Conservation (phyloP, 1,140 invertebrate species). For the Scylla paramamosain region DNA sequence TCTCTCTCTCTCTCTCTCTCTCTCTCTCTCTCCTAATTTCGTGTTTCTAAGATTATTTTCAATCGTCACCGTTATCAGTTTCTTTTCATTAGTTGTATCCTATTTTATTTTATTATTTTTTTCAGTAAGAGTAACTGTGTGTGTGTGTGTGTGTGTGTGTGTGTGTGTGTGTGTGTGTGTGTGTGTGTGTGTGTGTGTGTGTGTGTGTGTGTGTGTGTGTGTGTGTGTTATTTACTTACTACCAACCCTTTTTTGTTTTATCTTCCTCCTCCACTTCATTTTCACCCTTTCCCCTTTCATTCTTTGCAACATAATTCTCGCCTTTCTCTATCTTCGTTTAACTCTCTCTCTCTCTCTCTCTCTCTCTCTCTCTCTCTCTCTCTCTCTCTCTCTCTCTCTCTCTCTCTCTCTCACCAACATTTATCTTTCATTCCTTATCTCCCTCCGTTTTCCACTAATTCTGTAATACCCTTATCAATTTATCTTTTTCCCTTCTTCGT, state of each 20-base stretch:
- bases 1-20: no score
- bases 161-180: not conserved
- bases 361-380: no score
- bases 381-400: no score
- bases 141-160: not conserved
- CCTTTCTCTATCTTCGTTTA: not conserved
- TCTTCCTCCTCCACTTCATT: not conserved
- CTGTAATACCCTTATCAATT: not conserved
- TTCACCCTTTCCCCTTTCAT: not conserved
- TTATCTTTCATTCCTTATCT: not conserved
- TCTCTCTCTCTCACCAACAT: not conserved
- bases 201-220: not conserved
- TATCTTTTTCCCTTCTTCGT: not conserved
- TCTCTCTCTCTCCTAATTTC: no score
- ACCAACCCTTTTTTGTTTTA: no score
- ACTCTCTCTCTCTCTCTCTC: no score
- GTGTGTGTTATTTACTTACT: not conserved
- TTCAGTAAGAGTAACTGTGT: not conserved
- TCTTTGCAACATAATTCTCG: not conserved
- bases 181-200: not conserved
- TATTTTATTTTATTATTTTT: no score
- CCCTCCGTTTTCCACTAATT: not conserved
- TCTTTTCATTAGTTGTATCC: no score
- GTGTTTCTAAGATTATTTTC: no score
- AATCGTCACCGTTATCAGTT: no score